phyloP scores from a whole-genome alignment of 1,140 invertebrate species.

The Ephestia elutella region DNA sequence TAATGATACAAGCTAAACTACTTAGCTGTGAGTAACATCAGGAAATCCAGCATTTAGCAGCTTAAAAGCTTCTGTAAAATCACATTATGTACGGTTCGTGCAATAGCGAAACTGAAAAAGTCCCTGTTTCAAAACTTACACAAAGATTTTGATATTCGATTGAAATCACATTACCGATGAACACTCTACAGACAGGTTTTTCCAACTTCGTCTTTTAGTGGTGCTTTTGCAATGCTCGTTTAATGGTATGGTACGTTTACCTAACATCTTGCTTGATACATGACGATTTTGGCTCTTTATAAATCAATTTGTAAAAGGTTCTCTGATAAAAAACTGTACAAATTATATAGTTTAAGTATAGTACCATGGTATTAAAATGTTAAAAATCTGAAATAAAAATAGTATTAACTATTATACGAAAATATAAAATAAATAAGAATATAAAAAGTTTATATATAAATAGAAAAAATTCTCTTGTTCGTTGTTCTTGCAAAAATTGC shows the following conservation, averaged over 20 bases:
- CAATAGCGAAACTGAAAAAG: slow-evolving; percentile 15
- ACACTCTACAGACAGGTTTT: slow-evolving; percentile 17
- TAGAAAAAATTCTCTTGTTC: too few species aligned
- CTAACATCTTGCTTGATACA: background rate
- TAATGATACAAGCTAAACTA: background rate
- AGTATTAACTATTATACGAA: too few species aligned
- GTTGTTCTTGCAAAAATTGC: too few species aligned
- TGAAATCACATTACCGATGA: slow-evolving; percentile 21
- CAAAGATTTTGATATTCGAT: slow-evolving; percentile 30
- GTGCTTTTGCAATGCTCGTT: background rate
- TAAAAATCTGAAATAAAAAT: too few species aligned
- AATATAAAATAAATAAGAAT: too few species aligned
- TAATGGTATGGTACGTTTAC: background rate
- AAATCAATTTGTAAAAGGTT: too few species aligned
- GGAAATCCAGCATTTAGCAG: background rate
- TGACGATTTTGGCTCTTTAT: too few species aligned
- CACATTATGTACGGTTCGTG: slow-evolving; percentile 2
- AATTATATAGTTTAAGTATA: too few species aligned
- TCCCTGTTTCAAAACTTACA: slow-evolving; percentile 17
- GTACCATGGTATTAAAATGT: too few species aligned
- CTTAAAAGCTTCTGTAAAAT: slow-evolving; percentile 2
- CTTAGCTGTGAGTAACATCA: background rate
- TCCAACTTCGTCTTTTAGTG: background rate
- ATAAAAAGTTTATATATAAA: too few species aligned
- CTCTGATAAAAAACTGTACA: too few species aligned